Evolutionary conservation across 2,888 invertebrate genomes (phyloP).

Genomic region (Parascotia fuliginaria): DNA sequence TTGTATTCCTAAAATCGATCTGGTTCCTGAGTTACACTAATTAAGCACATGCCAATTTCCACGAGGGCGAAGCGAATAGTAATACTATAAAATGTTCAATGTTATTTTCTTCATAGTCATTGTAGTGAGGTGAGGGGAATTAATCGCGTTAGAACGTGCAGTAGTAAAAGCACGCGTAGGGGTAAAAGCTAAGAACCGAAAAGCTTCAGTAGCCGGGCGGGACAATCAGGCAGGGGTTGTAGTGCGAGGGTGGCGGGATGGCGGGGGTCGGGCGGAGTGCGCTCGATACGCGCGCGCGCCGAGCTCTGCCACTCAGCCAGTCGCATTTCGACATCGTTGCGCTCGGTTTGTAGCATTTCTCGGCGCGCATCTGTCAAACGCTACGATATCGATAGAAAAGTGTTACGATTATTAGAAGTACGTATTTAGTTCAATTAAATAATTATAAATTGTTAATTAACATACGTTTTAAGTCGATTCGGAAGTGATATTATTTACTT

Average conservation of each 20-base stretch:
- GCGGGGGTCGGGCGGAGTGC: constrained; percentile 68
- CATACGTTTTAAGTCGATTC: constrained; percentile 15
- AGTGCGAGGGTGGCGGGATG: constrained; percentile 70
- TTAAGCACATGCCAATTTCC: too few species aligned
- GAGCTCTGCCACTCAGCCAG: constrained; percentile 57
- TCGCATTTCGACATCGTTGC: constrained; percentile 74
- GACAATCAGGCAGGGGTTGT: constrained; percentile 69
- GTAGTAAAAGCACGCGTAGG: constrained; percentile 35
- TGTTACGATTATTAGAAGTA: constrained; percentile 66
- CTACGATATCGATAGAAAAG: constrained; percentile 73
- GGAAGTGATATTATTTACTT: constrained; percentile 36
- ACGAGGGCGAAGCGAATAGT: too few species aligned
- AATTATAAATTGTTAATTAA: constrained; percentile 23
- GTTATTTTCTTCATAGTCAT: neutral
- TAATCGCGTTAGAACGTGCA: constrained; percentile 29
- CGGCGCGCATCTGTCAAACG: constrained; percentile 68
- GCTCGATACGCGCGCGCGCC: constrained; percentile 84
- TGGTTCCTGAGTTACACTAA: too few species aligned
- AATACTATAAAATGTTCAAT: too few species aligned
- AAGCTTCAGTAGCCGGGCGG: constrained; percentile 55
- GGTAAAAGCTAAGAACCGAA: constrained; percentile 54
- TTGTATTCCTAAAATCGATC: too few species aligned
- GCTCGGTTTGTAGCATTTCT: constrained; percentile 54
- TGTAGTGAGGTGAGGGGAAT: constrained; percentile 8
- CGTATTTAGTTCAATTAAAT: constrained; percentile 52